Evolutionary conservation across 2,888 invertebrate species (phyloP).

Genomic region (Sarcophaga subvicina): DNA sequence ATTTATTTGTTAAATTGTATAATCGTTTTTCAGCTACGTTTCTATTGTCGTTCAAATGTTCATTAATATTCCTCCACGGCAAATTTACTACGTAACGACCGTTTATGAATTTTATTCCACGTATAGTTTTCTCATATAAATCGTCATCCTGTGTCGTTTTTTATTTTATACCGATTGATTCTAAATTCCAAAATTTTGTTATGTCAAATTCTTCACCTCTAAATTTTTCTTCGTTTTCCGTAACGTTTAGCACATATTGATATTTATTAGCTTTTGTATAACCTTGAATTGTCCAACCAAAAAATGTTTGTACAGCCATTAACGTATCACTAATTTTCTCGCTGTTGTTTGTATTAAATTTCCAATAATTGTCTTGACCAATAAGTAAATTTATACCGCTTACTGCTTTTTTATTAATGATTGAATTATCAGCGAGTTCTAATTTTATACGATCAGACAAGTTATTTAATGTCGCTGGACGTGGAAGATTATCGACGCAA

Average conservation of each 20-base stretch:
- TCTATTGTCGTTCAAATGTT: constrained; percentile 48
- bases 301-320: constrained; percentile 62
- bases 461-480: constrained; percentile 26
- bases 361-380: constrained; percentile 65
- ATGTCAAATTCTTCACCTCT: constrained; percentile 26
- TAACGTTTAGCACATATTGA: constrained; percentile 22
- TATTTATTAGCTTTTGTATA: neutral
- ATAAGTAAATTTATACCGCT: constrained; percentile 55
- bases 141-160: constrained; percentile 1
- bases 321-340: constrained; percentile 43
- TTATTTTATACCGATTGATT: constrained; percentile 57
- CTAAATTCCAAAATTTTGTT: constrained; percentile 52
- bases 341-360: constrained; percentile 43
- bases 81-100: too few species aligned
- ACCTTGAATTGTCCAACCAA: constrained; percentile 57
- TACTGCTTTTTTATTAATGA: constrained; percentile 5
- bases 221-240: neutral
- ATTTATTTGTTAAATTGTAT: constrained; percentile 29
- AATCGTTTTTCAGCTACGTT: constrained; percentile 9
- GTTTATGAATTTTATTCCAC: neutral
- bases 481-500: constrained; percentile 35
- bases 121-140: constrained; percentile 30
- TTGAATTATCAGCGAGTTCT: constrained; percentile 50
- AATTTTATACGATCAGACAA: constrained; percentile 18
- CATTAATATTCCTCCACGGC: constrained; percentile 16